Evolutionary conservation across 2,113 vertebrate genomes (phyloP), one percentile per base, ranked within the genome.

Genomic region (Zosterops japonicus): DNA sequence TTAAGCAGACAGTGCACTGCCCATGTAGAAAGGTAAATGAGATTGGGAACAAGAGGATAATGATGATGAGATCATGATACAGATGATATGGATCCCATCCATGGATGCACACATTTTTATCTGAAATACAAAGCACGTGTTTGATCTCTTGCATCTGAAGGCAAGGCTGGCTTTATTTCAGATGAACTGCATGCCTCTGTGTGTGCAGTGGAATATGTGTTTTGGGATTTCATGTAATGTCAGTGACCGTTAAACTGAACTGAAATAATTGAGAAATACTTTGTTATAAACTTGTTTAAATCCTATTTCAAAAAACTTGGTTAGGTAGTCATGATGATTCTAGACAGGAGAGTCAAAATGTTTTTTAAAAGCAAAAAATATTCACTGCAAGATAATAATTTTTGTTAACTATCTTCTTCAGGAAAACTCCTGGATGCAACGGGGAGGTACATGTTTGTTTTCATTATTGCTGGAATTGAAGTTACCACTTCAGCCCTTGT

Each of bases 401-500:
- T 84, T n/a, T 82, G 20, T 78, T 84, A 75, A 91, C 74, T 65
- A 87, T 55, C 20, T 93, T 90, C 90, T 95, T 81, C 96, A 99
- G 99, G 99, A 74, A 98, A 98, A 74, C 98, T 99, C 84, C 84
- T 99, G 97, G 99, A 99, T 15, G 94, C 96, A 21, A 99, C 99
- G 0, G 84, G 86, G 5, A 93, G 91, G 46, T 99, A 99, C 97
- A 98, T 98, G 98, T 98, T 98, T 8, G 98, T 99, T 85, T 99
- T 99, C 95, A 94, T 99, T 93, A 91, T 98, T 97, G 99, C 99
- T 18, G 99, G 99, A 55, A 96, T 96, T 14, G 98, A 99, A 97
- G 99, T 99, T 64, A 86, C 97, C 12, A 95, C 98, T 41, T 98
- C 99, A 3, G 98, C 99, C 42, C 59, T 99, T 0, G 97, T 99